Evolutionary conservation across 2,113 vertebrate genomes (phyloP), one percentile per base, ranked within the genome.

Genomic region (Himantopus leucocephalus): DNA sequence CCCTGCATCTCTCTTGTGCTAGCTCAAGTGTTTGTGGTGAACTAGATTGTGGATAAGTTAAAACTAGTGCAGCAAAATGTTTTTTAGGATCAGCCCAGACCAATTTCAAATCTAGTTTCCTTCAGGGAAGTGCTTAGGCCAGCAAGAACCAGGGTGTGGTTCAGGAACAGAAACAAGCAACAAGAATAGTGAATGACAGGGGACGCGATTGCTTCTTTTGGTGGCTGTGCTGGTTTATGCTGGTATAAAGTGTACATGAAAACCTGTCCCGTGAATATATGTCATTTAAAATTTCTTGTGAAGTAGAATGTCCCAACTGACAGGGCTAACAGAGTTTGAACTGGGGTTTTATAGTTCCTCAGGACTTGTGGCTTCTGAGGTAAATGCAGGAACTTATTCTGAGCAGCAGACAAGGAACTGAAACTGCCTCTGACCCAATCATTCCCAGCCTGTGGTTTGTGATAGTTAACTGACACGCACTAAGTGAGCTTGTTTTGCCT

Each of bases 131-230:
- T 91, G 96, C 92, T 96, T 95, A 96, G 83, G 62, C 74, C 77
- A 95, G 96, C 96, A 96, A 53, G 87, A 94, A 82, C 35, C 41
- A 52, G 90, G 92, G 94, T 53, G 96, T 96, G 96, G 96, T 85
- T 95, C 56, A 64, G 87, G 77, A 95, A 48, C 74, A 95, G 89
- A 94, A 94, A 92, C 26, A 39, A 74, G 59, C 83, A 77, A 5
- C 29, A 6, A 59, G 77, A 72, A 11, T 8, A 0, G 27, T 93
- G 93, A 95, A 82, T 95, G 84, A 93, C 93, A 93, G 53, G 73
- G 77, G 77, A 96, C 13, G 66, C 32, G 0, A 13, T 15, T 0
- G 39, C 84, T 90, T 29, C 84, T 85, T 93, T 60, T 43, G 58
- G 41, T 96, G 76, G 56, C 81, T 94, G 20, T 82, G 85, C 86